phyloP scores from a whole-genome alignment of 2,113 vertebrate genomes.

The Odontophorus gujanensis region DNA sequence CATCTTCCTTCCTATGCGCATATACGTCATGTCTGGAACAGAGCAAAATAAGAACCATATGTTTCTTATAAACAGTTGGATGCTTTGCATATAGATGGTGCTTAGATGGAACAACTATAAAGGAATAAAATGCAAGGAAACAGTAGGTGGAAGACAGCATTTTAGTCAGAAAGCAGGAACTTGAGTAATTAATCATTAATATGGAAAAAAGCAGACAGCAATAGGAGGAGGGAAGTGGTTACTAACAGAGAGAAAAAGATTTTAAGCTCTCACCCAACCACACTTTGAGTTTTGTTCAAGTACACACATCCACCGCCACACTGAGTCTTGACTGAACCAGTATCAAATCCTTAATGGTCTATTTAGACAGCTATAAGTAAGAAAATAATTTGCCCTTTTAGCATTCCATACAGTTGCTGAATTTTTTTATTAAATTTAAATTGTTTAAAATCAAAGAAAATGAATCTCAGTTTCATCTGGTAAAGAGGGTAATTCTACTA shows the following conservation, averaged over 20 bases:
- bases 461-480: background rate
- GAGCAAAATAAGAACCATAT: constrained; percentile 63
- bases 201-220: constrained; percentile 7
- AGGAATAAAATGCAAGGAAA: constrained; percentile 38
- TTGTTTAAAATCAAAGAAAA: background rate
- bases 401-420: background rate
- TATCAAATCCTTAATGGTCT: background rate
- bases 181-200: constrained; percentile 48
- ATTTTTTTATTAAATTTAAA: background rate
- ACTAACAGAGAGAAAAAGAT: constrained; percentile 10
- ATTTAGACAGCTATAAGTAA: background rate
- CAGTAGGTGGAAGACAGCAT: constrained; percentile 57
- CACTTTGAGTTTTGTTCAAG: background rate
- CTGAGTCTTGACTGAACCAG: background rate
- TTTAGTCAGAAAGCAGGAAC: constrained; percentile 34
- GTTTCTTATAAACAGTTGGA: constrained; percentile 53
- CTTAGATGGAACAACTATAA: constrained; percentile 54
- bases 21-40: constrained; percentile 60
- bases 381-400: background rate
- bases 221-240: background rate
- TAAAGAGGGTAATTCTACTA: constrained; percentile 2
- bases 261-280: background rate
- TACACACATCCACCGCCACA: background rate
- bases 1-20: constrained; percentile 55
- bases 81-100: constrained; percentile 52